Evolutionary conservation across 2,797 vertebrate species (phyloP), one percentile per base, ranked within the genome.

Genomic region (Paguma larvata): DNA sequence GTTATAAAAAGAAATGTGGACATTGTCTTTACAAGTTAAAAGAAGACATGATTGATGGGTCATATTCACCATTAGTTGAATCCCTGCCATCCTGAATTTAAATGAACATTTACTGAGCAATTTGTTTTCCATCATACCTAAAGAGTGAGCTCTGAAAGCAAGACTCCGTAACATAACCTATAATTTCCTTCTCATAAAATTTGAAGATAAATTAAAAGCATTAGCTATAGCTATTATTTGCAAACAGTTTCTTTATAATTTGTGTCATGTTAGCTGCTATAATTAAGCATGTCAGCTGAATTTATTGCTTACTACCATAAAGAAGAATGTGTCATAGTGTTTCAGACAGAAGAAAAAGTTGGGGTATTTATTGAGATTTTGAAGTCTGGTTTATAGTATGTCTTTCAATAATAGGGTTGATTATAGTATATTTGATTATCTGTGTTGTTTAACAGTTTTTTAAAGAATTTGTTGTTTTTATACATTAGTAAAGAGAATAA

Each of bases 181-280:
- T 23, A 62, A 86, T 82, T 73, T 91, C 16, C 11, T 13, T 56
- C n/a, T 78, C n/a, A 62, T 18, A 96, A 92, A 95, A 86, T 59
- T 32, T 73, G 59, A 93, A 92, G 75, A 7, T 19, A 87, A 65
- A 92, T 86, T 51, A 46, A 94, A 68, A 95, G 34, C 12, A 93
- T 80, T 51, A 94, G 8, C 0, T 89, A 51, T 16, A 32, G 56
- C 4, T 92, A 72, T 82, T n/a, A 87, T 84, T 84, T 75, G 6
- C 3, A 44, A 96, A 23, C 8, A 92, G 5, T 73, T 80, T 89
- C 23, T 62, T 78, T 70, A 77, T 59, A 80, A 77, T 88, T 83
- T 94, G 75, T 86, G 32, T 56, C 85, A 4, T 78, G 67, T 82
- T 56, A 67, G 27, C 53, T 94, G 46, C 53, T 70, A 79, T 85